Base-by-base conservation (phyloP, 2,797 vertebrate genomes). In the Apodemus agrarius region DNA sequence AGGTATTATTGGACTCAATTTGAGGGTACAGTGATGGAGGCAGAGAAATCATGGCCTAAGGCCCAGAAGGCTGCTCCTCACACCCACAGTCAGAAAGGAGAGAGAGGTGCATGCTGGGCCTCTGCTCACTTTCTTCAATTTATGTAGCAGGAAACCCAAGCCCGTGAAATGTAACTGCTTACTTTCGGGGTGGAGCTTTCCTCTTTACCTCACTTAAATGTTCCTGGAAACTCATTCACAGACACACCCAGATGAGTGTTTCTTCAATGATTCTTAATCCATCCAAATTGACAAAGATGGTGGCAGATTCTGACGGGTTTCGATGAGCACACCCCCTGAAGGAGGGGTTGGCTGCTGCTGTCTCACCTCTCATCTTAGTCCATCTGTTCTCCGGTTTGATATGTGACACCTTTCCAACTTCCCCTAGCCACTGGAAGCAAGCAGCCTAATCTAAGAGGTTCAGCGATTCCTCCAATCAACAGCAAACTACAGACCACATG, bases 31-130 rank as follows among this genome's bases (percentile, higher is more conserved):
- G 49, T 57, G 69, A 86, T 52, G 31, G 24, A n/a, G 34, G 11
- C 84, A 74, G 14, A n/a, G 13, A 40, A 34, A 34, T 61, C 26
- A 9, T 61, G 11, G 72, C 17, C 0, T 26, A 37, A 43, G 52
- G 4, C n/a, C 12, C 0, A 3, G 19, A 10, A 37, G 46, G 24
- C 5, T 3, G 5, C 29, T 49, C 40, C 10, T 46, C n/a, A 2
- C 65, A 72, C 26, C 49, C n/a, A 37, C 49, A 29, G 34, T 54
- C 46, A 69, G 65, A 16, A 87, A 52, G 7, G 13, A 87, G 31
- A 54, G 46, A 54, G 49, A 85, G 43, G 14, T 19, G n/a, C 29
- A 26, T 21, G n/a, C 2, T 1, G 67, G 49, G 57, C 4, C n/a
- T 57, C 14, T 3, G 4, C 7, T 52, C 12, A 86, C n/a, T 8